Base-by-base conservation (phyloP, 2,888 invertebrate genomes). In the Prosopocoilus inquinatus region DNA sequence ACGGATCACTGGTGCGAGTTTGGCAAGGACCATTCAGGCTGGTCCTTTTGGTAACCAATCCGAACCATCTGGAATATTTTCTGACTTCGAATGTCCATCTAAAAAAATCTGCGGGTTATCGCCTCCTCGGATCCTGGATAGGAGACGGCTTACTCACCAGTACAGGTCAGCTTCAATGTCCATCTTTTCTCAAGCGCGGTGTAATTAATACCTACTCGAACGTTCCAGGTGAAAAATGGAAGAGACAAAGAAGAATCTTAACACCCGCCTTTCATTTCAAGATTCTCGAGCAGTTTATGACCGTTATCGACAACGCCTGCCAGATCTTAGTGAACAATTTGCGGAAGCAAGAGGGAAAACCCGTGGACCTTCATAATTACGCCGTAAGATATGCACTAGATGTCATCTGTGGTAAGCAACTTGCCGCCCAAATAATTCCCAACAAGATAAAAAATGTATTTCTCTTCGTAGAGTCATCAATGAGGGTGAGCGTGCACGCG, bases 221-320 rank as follows among this genome's bases (percentile, higher is more conserved):
- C 13, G 8, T 2, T 28, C 3, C n/a, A 57, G 57, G 48, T 12
- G 59, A 54, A 34, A 72, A 76, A 63, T 80, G 80, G 80, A 67
- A 72, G 15, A 70, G 72, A 2, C 75, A 77, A 52, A 68, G 80
- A 49, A 78, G 76, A 68, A 66, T 79, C 50, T 75, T 80, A 33
- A 78, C 77, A 1, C 78, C 79, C 2, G 74, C 78, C 2, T 80
- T 80, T 64, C 79, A 79, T 60, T 72, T 76, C 59, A 73, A 75
- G 56, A 72, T 78, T 9, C 64, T 80, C 11, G 75, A 78, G 41
- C 73, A 76, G 12, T 80, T 78, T 61, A 62, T 73, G 5, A 68
- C 71, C 1, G 66, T 74, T 4, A 76, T 79, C 64, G 67, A 71
- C 12, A 67, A 73, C 46, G 81, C 84, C 61, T 69, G 78, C 1